phyloP scores from a whole-genome alignment of 2,888 invertebrate species.

The Morpho helenor region DNA sequence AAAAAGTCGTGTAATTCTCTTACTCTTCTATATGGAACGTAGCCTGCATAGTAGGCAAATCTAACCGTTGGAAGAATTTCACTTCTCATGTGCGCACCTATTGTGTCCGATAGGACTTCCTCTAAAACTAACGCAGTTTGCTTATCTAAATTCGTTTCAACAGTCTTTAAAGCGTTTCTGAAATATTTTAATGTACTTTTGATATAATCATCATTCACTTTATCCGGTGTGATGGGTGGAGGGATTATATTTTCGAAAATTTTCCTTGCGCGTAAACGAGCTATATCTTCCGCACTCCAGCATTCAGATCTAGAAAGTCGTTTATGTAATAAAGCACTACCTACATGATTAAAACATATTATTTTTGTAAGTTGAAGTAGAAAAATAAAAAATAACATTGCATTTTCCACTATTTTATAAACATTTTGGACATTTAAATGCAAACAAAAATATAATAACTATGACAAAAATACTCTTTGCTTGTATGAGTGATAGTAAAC shows the following conservation, averaged over 20 bases:
- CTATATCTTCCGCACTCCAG: slow-evolving; percentile 57
- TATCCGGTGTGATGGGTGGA: slow-evolving; percentile 42
- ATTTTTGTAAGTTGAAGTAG: slow-evolving; percentile 42
- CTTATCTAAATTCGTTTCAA: slow-evolving; percentile 35
- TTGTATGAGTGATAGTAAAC: too few species aligned
- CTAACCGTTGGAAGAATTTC: slow-evolving; percentile 59
- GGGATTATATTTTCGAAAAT: slow-evolving; percentile 54
- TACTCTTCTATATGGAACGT: slow-evolving; percentile 52
- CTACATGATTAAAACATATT: slow-evolving; percentile 42
- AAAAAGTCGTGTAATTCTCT: slow-evolving; percentile 51
- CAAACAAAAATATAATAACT: too few species aligned
- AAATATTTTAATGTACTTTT: slow-evolving; percentile 50
- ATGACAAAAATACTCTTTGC: too few species aligned
- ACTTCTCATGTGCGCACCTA: slow-evolving; percentile 59
- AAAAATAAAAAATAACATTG: slow-evolving; percentile 54
- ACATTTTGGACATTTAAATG: slow-evolving; percentile 5
- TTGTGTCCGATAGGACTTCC: slow-evolving; percentile 55
- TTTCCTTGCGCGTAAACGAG: slow-evolving; percentile 53
- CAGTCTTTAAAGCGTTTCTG: slow-evolving; percentile 39
- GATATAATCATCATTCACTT: slow-evolving; percentile 48
- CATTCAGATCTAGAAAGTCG: slow-evolving; percentile 39
- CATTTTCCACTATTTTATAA: slow-evolving; percentile 33
- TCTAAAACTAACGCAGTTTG: slow-evolving; percentile 41
- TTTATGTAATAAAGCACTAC: slow-evolving; percentile 55
- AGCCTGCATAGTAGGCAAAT: slow-evolving; percentile 67